Conservation (phyloP, 2,113 vertebrate genomes). For the Syngnathus typhle region DNA sequence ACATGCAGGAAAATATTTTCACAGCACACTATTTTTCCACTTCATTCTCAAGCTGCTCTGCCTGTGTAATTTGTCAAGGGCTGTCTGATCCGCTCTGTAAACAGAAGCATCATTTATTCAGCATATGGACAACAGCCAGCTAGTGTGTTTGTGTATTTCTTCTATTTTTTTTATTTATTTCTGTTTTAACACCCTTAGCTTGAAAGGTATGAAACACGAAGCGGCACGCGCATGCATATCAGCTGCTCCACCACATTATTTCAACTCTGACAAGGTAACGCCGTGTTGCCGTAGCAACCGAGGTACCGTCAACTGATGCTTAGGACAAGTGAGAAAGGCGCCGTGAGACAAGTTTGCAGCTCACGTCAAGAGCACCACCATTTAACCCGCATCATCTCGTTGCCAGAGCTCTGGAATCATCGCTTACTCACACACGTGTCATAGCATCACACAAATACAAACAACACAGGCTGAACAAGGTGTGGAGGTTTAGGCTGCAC, state of each 20-base stretch:
- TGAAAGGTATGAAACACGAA: constrained; percentile 2
- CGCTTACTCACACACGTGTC: constrained; percentile 14
- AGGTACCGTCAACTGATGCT: constrained; percentile 10
- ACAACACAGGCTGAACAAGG: constrained; percentile 11
- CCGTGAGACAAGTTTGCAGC: constrained; percentile 26
- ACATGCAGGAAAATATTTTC: not conserved
- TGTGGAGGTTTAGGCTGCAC: constrained; percentile 26
- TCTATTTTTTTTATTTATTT: not conserved
- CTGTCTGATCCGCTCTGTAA: constrained; percentile 32
- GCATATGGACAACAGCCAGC: constrained; percentile 44
- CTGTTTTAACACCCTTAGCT: not conserved
- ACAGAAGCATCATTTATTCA: constrained; percentile 34
- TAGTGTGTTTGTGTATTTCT: not conserved
- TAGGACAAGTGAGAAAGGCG: constrained; percentile 8
- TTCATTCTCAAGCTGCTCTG: constrained; percentile 5
- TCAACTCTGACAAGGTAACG: constrained; percentile 31
- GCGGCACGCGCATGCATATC: constrained; percentile 4
- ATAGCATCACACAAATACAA: constrained; percentile 9
- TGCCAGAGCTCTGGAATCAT: constrained; percentile 21
- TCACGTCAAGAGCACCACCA: constrained; percentile 15
- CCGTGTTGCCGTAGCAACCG: constrained; percentile 44
- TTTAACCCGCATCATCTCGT: constrained; percentile 34
- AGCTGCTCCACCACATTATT: constrained; percentile 20
- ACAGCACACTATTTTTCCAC: not conserved
- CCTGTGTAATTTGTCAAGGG: constrained; percentile 30